Evolutionary conservation across 2,113 vertebrate species (phyloP).

Genomic region (Dicentrarchus labrax): DNA sequence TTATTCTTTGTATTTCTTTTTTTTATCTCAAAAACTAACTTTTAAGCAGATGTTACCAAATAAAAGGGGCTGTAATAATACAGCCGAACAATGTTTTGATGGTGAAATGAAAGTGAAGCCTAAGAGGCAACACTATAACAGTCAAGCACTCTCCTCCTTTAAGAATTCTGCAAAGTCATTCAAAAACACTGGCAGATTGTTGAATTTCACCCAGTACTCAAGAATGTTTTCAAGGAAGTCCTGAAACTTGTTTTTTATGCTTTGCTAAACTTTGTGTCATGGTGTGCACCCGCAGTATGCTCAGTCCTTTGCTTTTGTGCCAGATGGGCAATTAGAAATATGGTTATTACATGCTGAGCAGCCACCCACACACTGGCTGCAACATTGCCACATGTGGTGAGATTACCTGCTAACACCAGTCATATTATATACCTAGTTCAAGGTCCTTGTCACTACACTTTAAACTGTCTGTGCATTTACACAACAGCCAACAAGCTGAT

Average conservation of each 20-base stretch:
- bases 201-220: constrained; percentile 1
- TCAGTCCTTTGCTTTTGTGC: constrained; percentile 54
- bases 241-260: constrained; percentile 27
- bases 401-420: constrained; percentile 62
- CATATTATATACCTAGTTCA: constrained; percentile 40
- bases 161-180: constrained; percentile 33
- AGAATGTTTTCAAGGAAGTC: constrained; percentile 30
- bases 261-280: constrained; percentile 46
- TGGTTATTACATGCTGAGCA: constrained; percentile 66
- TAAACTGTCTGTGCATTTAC: constrained; percentile 19
- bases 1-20: neutral
- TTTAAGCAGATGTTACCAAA: neutral
- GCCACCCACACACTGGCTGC: constrained; percentile 69
- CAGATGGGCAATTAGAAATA: constrained; percentile 79
- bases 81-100: neutral
- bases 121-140: neutral
- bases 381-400: constrained; percentile 71
- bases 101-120: constrained; percentile 8
- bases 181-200: constrained; percentile 14
- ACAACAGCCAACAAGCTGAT: neutral
- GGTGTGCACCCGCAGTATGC: constrained; percentile 22
- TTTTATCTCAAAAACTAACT: neutral
- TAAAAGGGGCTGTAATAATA: neutral
- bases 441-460: constrained; percentile 45
- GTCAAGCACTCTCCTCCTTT: constrained; percentile 6